These are phyloP conservation scores for Atopsyche davidsoni DNA, from an alignment of 1,140 invertebrate genomes.

Conservation along the genomic window DNA sequence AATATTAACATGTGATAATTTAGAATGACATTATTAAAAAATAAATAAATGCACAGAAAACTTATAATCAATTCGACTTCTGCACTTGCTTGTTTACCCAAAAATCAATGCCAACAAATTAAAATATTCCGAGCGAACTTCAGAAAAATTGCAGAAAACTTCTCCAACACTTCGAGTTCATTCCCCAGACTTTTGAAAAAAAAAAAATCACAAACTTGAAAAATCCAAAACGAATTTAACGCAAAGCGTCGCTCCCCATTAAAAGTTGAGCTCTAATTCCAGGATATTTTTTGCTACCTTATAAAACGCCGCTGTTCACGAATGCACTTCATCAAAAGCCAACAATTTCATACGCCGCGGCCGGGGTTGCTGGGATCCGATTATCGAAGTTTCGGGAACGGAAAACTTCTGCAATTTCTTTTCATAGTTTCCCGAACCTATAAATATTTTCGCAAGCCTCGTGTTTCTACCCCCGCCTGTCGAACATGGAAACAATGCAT, in stretches of 20 bases:
- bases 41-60: background rate
- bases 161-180: background rate
- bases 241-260: constrained; percentile 5
- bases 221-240: background rate
- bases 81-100: background rate
- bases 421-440: constrained; percentile 6
- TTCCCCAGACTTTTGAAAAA: background rate
- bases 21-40: no score
- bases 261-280: constrained; percentile 8
- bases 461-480: background rate
- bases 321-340: constrained; percentile 16
- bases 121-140: background rate
- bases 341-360: background rate
- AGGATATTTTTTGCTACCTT: background rate
- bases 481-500: background rate
- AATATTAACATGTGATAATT: no score
- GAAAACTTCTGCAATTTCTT: constrained; percentile 10
- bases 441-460: constrained; percentile 6
- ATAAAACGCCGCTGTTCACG: background rate
- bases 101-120: background rate
- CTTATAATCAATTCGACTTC: background rate
- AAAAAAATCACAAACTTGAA: background rate
- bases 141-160: background rate
- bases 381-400: constrained; percentile 7
- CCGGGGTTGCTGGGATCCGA: constrained; percentile 4